These are phyloP conservation scores for Schizaphis graminum DNA, from an alignment of 2,888 invertebrate genomes.

Conservation along the genomic window DNA sequence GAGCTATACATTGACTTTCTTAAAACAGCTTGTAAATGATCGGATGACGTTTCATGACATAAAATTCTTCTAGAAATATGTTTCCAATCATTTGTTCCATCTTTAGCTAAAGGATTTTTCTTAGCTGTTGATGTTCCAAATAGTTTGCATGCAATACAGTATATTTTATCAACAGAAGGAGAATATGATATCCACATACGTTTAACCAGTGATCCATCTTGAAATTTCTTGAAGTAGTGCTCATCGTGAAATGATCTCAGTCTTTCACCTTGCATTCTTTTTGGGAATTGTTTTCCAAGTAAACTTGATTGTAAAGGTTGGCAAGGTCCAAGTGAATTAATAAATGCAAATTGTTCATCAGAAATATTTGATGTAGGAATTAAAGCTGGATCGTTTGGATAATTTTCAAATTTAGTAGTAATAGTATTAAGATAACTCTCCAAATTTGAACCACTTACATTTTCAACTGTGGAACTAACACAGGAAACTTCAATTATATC, in stretches of 20 bases:
- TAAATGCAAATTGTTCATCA: conserved; percentile 24
- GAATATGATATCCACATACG: not conserved
- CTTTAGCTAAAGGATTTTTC: conserved; percentile 33
- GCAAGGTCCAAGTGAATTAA: conserved; percentile 35
- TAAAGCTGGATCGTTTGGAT: conserved; percentile 24
- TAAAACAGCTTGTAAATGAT: conserved; percentile 25
- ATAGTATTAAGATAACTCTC: not conserved
- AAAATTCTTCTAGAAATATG: conserved; percentile 22
- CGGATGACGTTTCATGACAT: conserved; percentile 33
- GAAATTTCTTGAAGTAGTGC: not conserved
- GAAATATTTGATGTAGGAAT: conserved; percentile 26
- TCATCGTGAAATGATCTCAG: not conserved
- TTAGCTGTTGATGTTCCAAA: conserved; percentile 40
- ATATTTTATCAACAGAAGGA: not conserved
- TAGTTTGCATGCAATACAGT: not conserved
- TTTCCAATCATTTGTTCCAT: conserved; percentile 30
- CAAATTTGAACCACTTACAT: not conserved
- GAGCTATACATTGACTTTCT: not conserved
- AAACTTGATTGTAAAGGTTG: conserved; percentile 14
- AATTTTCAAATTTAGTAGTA: conserved; percentile 23
- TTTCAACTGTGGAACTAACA: too few relatives aligned
- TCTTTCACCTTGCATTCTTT: not conserved
- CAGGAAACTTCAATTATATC: too few relatives aligned
- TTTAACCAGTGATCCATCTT: conserved; percentile 23
- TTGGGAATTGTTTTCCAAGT: not conserved